Evolutionary conservation across 2,113 vertebrate genomes (phyloP), one percentile per base, ranked within the genome.

Genomic region (Nannospalax galili): DNA sequence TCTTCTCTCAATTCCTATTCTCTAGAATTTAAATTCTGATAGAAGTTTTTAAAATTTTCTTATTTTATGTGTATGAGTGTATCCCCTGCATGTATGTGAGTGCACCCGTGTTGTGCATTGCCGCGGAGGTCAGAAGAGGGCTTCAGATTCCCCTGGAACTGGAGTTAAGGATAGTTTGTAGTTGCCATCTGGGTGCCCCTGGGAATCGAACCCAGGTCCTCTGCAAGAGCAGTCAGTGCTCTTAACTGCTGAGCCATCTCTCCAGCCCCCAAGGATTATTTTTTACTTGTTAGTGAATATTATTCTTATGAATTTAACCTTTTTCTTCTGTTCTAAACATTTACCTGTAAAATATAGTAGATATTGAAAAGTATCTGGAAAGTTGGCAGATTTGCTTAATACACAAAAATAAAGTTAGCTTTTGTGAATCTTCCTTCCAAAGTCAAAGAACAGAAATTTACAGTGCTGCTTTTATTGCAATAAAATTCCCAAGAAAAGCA

Each of bases 271-370:
- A n/a, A n/a, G n/a, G 87, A 86, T 52, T 85, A 45, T 81, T 90
- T 91, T 72, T 82, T 72, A 78, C 24, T 74, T 73, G 26, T 88
- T 90, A 73, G n/a, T 93, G 70, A 87, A 62, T 95, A 69, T 58
- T 84, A 40, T 64, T 92, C 78, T 67, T 91, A 77, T 7, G 26
- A 78, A 79, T 69, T 72, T 52, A 84, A 40, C 15, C n/a, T 70
- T 84, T 94, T 78, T 67, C 79, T 77, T 52, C 28, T 92, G 24
- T 52, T 84, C 84, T 56, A 42, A 88, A 52, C n/a, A n/a, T n/a
- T n/a, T n/a, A n/a, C n/a, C 64, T 92, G n/a, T 86, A 35, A 80
- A 90, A 64, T 73, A 93, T 8, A 48, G 16, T 22, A n/a, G 73
- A 37, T 69, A 40, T 73, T 91, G 30, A 79, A 56, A 79, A 73